These are phyloP conservation scores for Zapornia atra DNA, from an alignment of 2,113 vertebrate species.

Conservation along the genomic window DNA sequence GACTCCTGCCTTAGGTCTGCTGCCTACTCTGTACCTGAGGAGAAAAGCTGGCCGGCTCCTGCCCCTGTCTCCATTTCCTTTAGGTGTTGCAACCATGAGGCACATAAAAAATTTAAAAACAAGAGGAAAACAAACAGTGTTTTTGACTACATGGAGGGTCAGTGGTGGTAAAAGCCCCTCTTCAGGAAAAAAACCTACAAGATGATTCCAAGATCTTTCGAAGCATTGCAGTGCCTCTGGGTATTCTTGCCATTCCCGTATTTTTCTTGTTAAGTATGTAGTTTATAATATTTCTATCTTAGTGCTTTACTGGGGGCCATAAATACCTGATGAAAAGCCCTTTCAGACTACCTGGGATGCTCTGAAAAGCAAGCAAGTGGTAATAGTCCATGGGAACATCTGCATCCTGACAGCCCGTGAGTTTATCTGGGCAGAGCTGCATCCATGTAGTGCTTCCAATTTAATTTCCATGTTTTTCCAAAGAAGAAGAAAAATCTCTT, in stretches of 20 bases:
- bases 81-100: neutral
- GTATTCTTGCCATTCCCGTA: neutral
- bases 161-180: neutral
- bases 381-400: constrained; percentile 18
- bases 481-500: constrained; percentile 4
- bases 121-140: neutral
- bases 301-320: neutral
- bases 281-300: constrained; percentile 12
- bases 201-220: neutral
- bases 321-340: constrained; percentile 14
- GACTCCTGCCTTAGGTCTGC: neutral
- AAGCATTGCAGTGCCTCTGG: neutral
- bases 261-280: constrained; percentile 1
- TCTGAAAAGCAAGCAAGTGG: neutral
- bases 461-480: constrained; percentile 42
- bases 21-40: neutral
- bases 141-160: neutral
- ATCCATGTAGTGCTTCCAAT: neutral
- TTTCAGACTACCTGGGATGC: constrained; percentile 13
- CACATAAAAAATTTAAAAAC: neutral
- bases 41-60: neutral
- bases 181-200: accelerated
- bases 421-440: constrained; percentile 24
- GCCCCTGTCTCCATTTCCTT: neutral
- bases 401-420: constrained; percentile 38